These are phyloP conservation scores for Epinotia nisella DNA, from an alignment of 2,888 invertebrate genomes.

Conservation along the genomic window DNA sequence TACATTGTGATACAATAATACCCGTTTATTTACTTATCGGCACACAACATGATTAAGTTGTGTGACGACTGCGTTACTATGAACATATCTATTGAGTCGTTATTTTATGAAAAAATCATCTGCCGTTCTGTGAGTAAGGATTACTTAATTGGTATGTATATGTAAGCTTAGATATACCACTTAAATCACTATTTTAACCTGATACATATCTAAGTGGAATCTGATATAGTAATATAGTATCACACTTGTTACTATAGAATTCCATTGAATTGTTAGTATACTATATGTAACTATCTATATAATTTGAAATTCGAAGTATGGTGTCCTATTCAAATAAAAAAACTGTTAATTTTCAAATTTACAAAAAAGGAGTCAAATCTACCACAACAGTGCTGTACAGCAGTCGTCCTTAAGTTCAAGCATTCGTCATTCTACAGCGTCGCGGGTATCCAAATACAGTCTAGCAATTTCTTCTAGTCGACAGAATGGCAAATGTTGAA, in stretches of 20 bases:
- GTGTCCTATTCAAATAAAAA: no score
- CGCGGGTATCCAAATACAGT: conserved; percentile 72
- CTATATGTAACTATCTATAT: no score
- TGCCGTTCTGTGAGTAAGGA: no score
- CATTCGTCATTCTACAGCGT: conserved; percentile 61
- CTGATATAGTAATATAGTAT: no score
- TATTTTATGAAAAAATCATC: not conserved
- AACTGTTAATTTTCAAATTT: not conserved
- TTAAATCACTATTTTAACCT: no score
- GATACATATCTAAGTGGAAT: no score
- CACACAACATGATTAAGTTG: not conserved
- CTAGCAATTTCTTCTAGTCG: conserved; percentile 77
- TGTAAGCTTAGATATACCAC: no score
- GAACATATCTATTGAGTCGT: not conserved
- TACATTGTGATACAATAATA: no score
- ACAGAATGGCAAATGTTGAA: conserved; percentile 82
- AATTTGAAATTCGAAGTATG: no score
- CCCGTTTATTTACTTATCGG: not conserved
- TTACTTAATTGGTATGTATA: no score
- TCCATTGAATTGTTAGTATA: no score
- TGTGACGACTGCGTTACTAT: conserved; percentile 17
- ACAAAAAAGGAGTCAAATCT: conserved; percentile 57
- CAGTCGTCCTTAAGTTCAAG: conserved; percentile 70
- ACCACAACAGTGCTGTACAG: conserved; percentile 68
- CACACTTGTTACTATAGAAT: no score